These are phyloP conservation scores for Arvicanthis niloticus DNA, from an alignment of 2,113 vertebrate species.

Conservation along the genomic window DNA sequence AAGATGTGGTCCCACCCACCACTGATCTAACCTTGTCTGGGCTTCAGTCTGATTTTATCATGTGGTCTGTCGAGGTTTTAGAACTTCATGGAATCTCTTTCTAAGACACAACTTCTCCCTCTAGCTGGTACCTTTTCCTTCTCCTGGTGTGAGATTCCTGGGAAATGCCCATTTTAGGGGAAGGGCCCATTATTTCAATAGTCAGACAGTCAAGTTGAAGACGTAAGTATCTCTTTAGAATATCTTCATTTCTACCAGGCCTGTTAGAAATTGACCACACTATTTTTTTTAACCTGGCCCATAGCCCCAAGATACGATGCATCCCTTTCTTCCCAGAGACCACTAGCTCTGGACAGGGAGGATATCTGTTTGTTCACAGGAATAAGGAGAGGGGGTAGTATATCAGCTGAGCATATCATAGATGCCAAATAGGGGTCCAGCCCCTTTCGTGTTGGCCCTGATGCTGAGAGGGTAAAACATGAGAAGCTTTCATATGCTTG, in stretches of 20 bases:
- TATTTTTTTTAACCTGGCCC: not conserved
- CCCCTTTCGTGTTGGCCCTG: not conserved
- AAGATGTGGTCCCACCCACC: too few relatives aligned
- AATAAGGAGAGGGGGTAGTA: not conserved
- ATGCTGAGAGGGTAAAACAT: not conserved
- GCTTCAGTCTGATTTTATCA: not conserved
- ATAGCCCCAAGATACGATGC: not conserved
- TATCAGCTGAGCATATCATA: not conserved
- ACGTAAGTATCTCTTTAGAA: not conserved
- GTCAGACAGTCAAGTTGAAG: not conserved
- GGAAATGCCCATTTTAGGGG: not conserved
- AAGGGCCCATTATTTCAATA: not conserved
- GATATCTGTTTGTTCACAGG: not conserved
- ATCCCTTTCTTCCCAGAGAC: not conserved
- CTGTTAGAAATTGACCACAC: not conserved
- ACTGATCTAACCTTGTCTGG: not conserved
- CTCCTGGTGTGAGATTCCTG: not conserved
- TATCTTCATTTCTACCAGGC: not conserved
- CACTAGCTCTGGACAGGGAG: not conserved
- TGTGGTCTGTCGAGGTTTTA: not conserved
- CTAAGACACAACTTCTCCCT: not conserved
- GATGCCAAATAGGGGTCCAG: not conserved
- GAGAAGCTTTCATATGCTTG: not conserved
- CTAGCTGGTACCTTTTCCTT: not conserved
- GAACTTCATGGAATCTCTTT: not conserved